Base-by-base conservation (phyloP, 2,797 vertebrate genomes). In the Octomys mimax region DNA sequence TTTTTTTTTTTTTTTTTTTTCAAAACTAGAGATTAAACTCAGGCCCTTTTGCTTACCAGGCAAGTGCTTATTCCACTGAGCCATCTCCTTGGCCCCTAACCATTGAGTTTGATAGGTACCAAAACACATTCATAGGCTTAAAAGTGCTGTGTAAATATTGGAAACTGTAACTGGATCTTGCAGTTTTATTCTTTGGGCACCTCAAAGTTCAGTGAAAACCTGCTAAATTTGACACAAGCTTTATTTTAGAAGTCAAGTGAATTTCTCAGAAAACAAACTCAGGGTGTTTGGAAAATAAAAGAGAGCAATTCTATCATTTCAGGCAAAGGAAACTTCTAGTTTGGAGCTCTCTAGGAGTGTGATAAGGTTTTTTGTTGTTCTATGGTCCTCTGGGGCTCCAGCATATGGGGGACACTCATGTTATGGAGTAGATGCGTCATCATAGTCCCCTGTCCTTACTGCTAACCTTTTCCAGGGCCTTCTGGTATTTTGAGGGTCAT, bases 211-310 rank as follows among this genome's bases (percentile, higher is more conserved):
- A 66, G 12, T n/a, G 33, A 46, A 89, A 87, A 49, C 11, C 6
- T 49, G 13, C 33, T 68, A 62, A 42, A 57, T 78, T 54, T 52
- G 84, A 80, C 3, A 16, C 22, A 77, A 24, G 57, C 19, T 94
- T 91, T 91, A 70, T 57, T 91, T 84, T 92, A 91, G 92, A 75
- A 82, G 95, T 42, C 4, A 91, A 62, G 54, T 78, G 80, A 19
- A 66, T 3, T 87, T 92, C 61, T 46, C 10, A 6, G 4, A 26
- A 9, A 90, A 54, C 6, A 2, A 70, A 62, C 7, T 79, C 39
- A 12, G 13, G 2, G 52, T 66, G 18, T 87, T 89, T 68, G 36
- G 57, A 21, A 52, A n/a, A 49, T 39, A 73, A 46, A 46, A 77
- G 36, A 75, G 14, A 79, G 11, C 31, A 12, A 62, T 16, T 10